These are phyloP conservation scores for Acanthacorydalis orientalis DNA, from an alignment of 2,888 invertebrate species.

Conservation along the genomic window DNA sequence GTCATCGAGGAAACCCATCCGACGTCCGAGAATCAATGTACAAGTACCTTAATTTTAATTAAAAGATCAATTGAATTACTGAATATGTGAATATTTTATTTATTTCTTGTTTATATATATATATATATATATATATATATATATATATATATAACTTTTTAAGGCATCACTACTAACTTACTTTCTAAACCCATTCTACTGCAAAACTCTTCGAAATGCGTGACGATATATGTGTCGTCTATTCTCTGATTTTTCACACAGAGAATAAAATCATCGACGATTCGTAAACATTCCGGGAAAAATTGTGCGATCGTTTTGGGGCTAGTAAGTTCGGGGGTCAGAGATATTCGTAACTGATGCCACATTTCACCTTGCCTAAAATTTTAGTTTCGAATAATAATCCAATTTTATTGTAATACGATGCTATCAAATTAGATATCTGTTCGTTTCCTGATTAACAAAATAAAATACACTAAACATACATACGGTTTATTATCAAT, in stretches of 20 bases:
- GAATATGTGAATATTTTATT: too few species aligned
- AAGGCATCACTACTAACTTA: constrained; percentile 25
- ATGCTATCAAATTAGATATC: too few species aligned
- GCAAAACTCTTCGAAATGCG: constrained; percentile 53
- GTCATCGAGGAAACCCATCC: constrained; percentile 56
- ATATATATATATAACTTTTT: too few species aligned
- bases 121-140: too few species aligned
- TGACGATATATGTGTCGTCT: constrained; percentile 30
- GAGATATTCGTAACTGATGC: constrained; percentile 51
- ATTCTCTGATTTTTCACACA: constrained; percentile 39
- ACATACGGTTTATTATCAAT: background rate
- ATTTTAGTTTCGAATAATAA: background rate
- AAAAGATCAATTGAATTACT: background rate
- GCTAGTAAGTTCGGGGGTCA: constrained; percentile 62
- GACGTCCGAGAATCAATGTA: constrained; percentile 57
- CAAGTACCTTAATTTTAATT: constrained; percentile 42
- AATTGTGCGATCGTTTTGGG: constrained; percentile 58
- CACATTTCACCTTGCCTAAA: constrained; percentile 60
- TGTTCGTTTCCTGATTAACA: too few species aligned
- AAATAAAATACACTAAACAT: too few species aligned
- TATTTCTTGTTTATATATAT: too few species aligned
- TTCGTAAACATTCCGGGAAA: constrained; percentile 53
- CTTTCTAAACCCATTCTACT: constrained; percentile 68
- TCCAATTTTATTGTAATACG: background rate
- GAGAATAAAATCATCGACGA: constrained; percentile 61